A percentile compares a stretch with the other conserved stretches of the same genome.
These are phyloP conservation scores for Achlya flavicornis DNA, from an alignment of 2,888 invertebrate species.

Conservation along the genomic window DNA sequence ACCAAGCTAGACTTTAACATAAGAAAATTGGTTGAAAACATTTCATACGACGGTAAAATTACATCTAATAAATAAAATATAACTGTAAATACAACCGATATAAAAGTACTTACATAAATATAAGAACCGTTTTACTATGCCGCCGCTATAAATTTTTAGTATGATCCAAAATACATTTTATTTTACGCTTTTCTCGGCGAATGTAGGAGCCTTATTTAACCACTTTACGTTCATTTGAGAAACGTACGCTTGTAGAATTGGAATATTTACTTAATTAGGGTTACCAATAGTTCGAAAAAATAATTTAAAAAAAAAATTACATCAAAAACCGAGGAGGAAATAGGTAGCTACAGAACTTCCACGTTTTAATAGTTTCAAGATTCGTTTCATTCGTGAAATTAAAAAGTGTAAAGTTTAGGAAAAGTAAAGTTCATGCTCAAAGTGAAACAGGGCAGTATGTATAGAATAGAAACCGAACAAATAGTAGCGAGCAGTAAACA, in stretches of 20 bases:
- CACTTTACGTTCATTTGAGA: conserved; percentile 36
- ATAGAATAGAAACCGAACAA: too few species aligned
- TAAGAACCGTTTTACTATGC: conserved; percentile 22
- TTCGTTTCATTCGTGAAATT: too few species aligned
- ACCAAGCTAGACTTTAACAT: neutral
- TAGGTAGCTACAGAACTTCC: too few species aligned
- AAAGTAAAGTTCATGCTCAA: too few species aligned
- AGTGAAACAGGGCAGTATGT: too few species aligned
- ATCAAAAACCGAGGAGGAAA: neutral
- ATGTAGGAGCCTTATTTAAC: conserved; percentile 36
- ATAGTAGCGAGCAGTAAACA: too few species aligned
- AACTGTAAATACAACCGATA: conserved; percentile 3
- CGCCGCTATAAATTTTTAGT: conserved; percentile 34
- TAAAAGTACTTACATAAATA: conserved; percentile 21
- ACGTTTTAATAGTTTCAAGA: too few species aligned
- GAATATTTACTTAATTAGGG: conserved; percentile 36
- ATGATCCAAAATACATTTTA: conserved; percentile 43
- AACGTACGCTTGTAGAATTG: conserved; percentile 46
- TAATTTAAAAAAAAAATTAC: neutral
- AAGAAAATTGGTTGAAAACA: neutral
- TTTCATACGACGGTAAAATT: neutral
- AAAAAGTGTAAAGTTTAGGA: too few species aligned
- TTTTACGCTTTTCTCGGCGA: conserved; percentile 37
- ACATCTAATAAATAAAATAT: conserved; percentile 5
- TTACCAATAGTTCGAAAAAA: conserved; percentile 22